Evolutionary conservation across 2,113 vertebrate species (phyloP).

Genomic region (Vombatus ursinus): DNA sequence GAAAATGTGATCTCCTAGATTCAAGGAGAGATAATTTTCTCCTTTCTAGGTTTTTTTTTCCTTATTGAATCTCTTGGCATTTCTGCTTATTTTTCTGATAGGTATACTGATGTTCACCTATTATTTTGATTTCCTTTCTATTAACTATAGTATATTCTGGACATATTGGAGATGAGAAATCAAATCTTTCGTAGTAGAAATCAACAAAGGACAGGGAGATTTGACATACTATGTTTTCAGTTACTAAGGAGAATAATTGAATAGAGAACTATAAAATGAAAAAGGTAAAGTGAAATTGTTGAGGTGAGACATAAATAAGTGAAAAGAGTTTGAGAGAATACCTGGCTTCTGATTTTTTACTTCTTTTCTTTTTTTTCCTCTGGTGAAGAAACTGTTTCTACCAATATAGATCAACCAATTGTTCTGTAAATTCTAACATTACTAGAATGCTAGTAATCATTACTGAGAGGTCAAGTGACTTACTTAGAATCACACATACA

Average conservation of each 20-base stretch:
- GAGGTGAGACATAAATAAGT: background rate
- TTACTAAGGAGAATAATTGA: background rate
- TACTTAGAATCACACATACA: background rate
- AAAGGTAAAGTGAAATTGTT: background rate
- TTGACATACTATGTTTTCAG: background rate
- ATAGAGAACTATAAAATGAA: background rate
- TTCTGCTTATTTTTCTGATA: background rate
- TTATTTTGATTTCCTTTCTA: background rate
- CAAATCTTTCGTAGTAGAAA: background rate
- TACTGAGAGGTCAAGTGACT: too few species aligned
- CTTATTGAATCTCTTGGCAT: too few species aligned
- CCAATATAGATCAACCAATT: background rate
- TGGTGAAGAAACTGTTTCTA: too few species aligned
- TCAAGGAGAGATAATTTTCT: too few species aligned
- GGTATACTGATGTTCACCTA: background rate
- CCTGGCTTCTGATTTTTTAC: background rate
- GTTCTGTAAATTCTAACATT: background rate
- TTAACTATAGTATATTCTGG: background rate
- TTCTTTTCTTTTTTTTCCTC: too few species aligned
- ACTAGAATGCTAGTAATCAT: background rate
- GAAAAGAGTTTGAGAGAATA: background rate
- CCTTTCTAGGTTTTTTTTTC: too few species aligned
- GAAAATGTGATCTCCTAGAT: too few species aligned
- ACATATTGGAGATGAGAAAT: background rate
- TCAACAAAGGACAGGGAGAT: background rate